A percentile compares a stretch with the other conserved stretches of the same genome.
phyloP scores from a whole-genome alignment of 2,888 invertebrate species.

The Acholoe squamosa region DNA sequence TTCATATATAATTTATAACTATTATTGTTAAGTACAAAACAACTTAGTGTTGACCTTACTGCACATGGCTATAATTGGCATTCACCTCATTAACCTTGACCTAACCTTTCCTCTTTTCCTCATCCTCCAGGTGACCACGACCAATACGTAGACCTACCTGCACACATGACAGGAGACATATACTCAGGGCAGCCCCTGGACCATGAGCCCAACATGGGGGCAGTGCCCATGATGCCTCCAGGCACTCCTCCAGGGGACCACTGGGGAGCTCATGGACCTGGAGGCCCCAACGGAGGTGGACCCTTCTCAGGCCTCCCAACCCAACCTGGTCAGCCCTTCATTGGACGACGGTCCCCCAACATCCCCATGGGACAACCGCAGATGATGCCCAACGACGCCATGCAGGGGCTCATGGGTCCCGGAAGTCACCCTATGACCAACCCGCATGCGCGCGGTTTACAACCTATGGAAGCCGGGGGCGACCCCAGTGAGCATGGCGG shows the following conservation, averaged over 20 bases:
- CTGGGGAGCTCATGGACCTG: slow-evolving; percentile 69
- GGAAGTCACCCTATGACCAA: slow-evolving; percentile 43
- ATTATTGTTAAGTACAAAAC: not conserved
- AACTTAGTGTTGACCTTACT: not conserved
- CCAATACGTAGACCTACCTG: slow-evolving; percentile 68
- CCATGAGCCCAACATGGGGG: slow-evolving; percentile 78
- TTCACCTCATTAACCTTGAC: not conserved
- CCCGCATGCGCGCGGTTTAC: slow-evolving; percentile 41
- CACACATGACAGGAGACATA: slow-evolving; percentile 68
- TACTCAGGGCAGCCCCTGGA: slow-evolving; percentile 77
- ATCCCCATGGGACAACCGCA: slow-evolving; percentile 74
- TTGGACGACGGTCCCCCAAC: slow-evolving; percentile 78
- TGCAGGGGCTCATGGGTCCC: slow-evolving; percentile 48
- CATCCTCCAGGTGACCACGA: slow-evolving; percentile 68
- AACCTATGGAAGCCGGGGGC: slow-evolving; percentile 3
- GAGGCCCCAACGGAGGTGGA: not conserved
- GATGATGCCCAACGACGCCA: slow-evolving; percentile 76
- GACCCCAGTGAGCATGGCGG: not conserved
- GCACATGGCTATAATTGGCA: not conserved
- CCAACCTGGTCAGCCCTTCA: slow-evolving; percentile 71
- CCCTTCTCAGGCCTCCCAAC: slow-evolving; percentile 9
- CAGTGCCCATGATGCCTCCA: slow-evolving; percentile 78
- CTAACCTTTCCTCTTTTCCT: not conserved
- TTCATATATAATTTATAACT: too few relatives aligned
- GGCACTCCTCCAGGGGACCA: slow-evolving; percentile 76